These are phyloP conservation scores for Uropetala carovei DNA, from an alignment of 2,888 invertebrate species.

Conservation along the genomic window DNA sequence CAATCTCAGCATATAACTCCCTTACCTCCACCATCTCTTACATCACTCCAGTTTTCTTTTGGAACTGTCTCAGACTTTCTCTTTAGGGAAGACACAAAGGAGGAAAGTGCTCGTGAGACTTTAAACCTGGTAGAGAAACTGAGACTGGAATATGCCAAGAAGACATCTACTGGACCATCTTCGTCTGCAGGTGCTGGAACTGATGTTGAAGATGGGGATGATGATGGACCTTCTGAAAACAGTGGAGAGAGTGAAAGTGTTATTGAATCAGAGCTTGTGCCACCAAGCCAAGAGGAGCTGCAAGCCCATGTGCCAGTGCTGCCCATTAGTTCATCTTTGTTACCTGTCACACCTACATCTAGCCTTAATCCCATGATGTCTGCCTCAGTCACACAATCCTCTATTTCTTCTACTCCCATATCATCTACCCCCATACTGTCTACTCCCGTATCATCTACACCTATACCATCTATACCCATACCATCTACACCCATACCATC, in stretches of 20 bases:
- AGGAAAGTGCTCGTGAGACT: conserved; percentile 89
- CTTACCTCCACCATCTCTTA: conserved; percentile 30
- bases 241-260: conserved; percentile 29
- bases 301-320: conserved; percentile 36
- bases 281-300: conserved; percentile 30
- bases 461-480: conserved; percentile 4
- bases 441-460: conserved; percentile 12
- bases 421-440: no score
- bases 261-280: conserved; percentile 37
- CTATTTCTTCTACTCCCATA: neutral
- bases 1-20: conserved; percentile 51
- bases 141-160: conserved; percentile 84
- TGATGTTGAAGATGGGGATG: conserved; percentile 57
- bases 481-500: neutral
- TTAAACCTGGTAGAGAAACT: conserved; percentile 90
- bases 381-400: neutral
- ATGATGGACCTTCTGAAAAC: conserved; percentile 51
- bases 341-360: neutral
- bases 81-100: conserved; percentile 87
- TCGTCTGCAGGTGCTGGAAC: conserved; percentile 53
- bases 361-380: conserved; percentile 15
- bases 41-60: conserved; percentile 78
- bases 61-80: conserved; percentile 82
- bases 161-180: conserved; percentile 77
- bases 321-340: conserved; percentile 8